A percentile compares a stretch with the other conserved stretches of the same genome.
Evolutionary conservation across 2,113 vertebrate species (phyloP).

Genomic region (Balaeniceps rex): DNA sequence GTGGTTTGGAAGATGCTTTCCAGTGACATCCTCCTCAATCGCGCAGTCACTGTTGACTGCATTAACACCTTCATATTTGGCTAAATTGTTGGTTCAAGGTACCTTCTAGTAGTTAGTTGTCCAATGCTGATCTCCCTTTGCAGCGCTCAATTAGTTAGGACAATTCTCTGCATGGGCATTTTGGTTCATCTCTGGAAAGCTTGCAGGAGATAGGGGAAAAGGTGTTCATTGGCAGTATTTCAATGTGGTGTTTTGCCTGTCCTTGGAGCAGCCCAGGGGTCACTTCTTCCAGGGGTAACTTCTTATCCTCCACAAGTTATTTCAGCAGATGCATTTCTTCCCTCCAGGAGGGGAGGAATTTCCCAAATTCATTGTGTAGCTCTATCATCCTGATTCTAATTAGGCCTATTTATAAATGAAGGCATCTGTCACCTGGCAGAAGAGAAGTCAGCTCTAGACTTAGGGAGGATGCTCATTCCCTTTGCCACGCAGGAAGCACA

Average conservation of each 20-base stretch:
- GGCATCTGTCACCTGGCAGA: background rate
- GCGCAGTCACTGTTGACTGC: background rate
- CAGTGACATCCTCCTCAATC: background rate
- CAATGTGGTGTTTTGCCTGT: background rate
- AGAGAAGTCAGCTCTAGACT: background rate
- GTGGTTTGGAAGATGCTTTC: conserved; percentile 8
- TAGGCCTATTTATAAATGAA: background rate
- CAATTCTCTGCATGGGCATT: background rate
- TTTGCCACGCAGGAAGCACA: background rate
- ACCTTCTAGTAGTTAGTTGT: background rate
- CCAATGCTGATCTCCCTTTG: background rate
- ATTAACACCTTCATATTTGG: background rate
- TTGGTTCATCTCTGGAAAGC: background rate
- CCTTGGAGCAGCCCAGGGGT: background rate
- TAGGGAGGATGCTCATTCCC: background rate
- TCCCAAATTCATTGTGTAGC: background rate
- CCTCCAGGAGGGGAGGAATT: background rate
- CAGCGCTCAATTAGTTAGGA: background rate
- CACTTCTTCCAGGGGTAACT: background rate
- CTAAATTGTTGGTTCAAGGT: background rate
- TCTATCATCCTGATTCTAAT: background rate
- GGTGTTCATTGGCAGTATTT: background rate
- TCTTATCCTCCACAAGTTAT: background rate
- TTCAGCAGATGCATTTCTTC: background rate
- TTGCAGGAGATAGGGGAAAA: background rate